Base-by-base conservation (phyloP, 2,888 invertebrate genomes). In the Drosophila austrosaltans region DNA sequence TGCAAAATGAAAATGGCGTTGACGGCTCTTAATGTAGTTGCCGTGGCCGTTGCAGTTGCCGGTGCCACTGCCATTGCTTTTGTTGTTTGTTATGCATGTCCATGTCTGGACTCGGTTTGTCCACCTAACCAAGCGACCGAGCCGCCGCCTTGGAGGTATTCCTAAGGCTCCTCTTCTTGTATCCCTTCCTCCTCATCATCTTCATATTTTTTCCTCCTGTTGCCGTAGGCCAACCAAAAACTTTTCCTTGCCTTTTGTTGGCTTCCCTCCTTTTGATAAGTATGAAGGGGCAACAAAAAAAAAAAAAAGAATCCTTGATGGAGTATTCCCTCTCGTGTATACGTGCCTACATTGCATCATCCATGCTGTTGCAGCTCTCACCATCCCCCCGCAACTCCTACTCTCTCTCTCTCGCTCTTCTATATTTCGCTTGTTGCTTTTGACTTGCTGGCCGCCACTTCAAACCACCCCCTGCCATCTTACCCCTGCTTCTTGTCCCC, bases 1-100 rank as follows among this genome's bases (percentile, higher is more conserved):
- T 76, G 58, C 78, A 74, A 88, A 86, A 85, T 81, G 76, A 86
- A 86, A 88, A 85, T 82, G 88, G 81, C 86, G 79, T 81, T 83
- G 85, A 85, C 82, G 85, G 76, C 73, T 66, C 30, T 56, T 53
- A 16, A 53, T 59, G 63, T 69, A 71, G 67, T 75, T 78, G 67
- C 32, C 7, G 48, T 40, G 60, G 56, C 28, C 39, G 0, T 32
- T 28, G 25, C 22, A 48, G 67, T 73, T 78, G 67, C 28, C 6
- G 48, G 28, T 67, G 56, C 20, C 39, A 0, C 30, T 32, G 25
- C 25, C 16, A 48, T 57, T 66, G 61, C 61, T 66, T 66, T 76
- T 82, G 73, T 72, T 81, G 72, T 78, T 84, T 79, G 78, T 75
- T 81, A 76, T 87, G 76, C 78, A 81, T 82, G 82, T 85, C 74